Base-by-base conservation (phyloP, 1,140 invertebrate genomes). In the Papilio polytes region DNA sequence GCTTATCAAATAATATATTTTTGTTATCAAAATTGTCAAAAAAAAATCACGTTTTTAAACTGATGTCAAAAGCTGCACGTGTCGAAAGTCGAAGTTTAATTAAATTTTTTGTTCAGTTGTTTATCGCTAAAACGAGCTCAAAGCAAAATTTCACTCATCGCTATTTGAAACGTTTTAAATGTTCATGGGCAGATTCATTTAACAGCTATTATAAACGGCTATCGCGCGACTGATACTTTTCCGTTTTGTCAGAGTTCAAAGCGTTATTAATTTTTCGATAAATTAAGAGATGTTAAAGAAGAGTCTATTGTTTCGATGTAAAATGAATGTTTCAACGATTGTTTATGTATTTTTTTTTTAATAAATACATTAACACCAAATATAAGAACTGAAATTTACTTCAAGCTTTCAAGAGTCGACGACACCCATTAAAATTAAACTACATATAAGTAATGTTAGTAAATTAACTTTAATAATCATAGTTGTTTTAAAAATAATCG, bases 141-240 rank as follows among this genome's bases (percentile, higher is more conserved):
- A 76, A 76, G 74, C 44, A 26, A 48, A 76, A 76, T 76, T 76
- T 76, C 10, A 26, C 44, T 76, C 44, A 26, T 76, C 44, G 44
- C 74, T 76, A 76, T 76, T 76, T 76, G 41, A 76, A 76, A 76
- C 74, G 41, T 76, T 76, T 46, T 51, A 76, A 76, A 53, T 76
- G 74, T 76, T 76, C 44, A 76, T 76, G 74, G 74, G 12, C 41
- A 76, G 74, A 51, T 76, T 76, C 46, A 51, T 76, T 51, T 26
- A 76, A 76, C 41, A 31, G 63, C 26, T 70, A 70, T 36, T 70
- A 70, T 12, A 70, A 31, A 10, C 22, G 22, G 59, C 59, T 26
- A 26, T 3, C 12, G 22, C 15, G 59, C 22, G 63, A 15, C 13
- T 31, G 56, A 70, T 31, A 70, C 26, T 70, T 70, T 31, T 31